Evolutionary conservation across 2,113 vertebrate species (phyloP), one percentile per base, ranked within the genome.

Genomic region (Misgurnus mizolepis): DNA sequence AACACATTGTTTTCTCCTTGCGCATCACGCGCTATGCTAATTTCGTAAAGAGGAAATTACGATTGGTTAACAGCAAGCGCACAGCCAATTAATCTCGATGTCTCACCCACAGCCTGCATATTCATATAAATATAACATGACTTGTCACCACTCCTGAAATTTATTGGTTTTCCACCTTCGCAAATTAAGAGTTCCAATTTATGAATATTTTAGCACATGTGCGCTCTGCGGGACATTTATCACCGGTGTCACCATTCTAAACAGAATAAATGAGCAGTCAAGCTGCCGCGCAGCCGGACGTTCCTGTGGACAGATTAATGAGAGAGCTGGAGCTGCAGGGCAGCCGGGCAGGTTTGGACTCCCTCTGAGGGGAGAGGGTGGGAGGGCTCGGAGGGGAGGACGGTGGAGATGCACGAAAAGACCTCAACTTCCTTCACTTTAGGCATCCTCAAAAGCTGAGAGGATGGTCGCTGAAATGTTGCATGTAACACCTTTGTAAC

Each of bases 161-260:
- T 91, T 92, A 94, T 92, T 89, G 89, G 89, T 90, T 92, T 92
- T 89, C 87, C 89, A 89, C 90, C 86, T 86, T 90, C 41, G 83
- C 88, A 92, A 93, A 94, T 92, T 90, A 91, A 91, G 88, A 87
- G 84, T 86, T 91, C 84, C 84, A 87, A 89, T 96, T 95, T 95
- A 96, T 97, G 94, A 97, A 98, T 97, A 98, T 98, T 98, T 98
- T 95, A 97, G 93, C 95, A 96, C 94, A 94, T 96, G 95, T 96
- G 93, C 95, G 94, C 95, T 96, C 95, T 93, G 94, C 91, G 93
- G 95, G 95, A 95, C 95, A 95, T 96, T 97, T 96, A 96, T 96
- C 95, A 96, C 94, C 91, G 90, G 93, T 93, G 85, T 90, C 85
- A 89, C 90, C 93, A 90, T 95, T 97, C 96, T 96, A 96, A 97